Evolutionary conservation across 2,888 invertebrate species (phyloP), one percentile per base, ranked within the genome.

Genomic region (Dioctria rufipes): DNA sequence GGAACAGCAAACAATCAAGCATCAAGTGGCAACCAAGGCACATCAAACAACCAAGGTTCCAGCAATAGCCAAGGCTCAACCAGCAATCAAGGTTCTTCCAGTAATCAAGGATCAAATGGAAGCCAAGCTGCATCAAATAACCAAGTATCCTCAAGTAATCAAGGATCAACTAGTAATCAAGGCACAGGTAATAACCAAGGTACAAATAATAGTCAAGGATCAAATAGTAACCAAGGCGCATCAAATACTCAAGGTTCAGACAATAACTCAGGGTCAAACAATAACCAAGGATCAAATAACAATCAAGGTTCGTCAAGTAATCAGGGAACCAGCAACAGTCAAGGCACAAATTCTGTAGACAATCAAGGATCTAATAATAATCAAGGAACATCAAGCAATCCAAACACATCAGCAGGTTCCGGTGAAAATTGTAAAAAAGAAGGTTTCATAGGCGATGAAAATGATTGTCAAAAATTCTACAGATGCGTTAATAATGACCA

Each of bases 391-490:
- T 6, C 46, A 46, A 8, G 46, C 8, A 66, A 82, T 40, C 81
- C n/a, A 73, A 69, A 60, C n/a, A 79, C 80, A 4, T 71, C 71
- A 25, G 46, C n/a, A 65, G 63, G 40, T 42, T 40, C 39, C 6
- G 25, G 25, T 4, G 39, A 25, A 4, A 66, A 86, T 67, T 90
- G 90, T 80, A 83, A 83, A 6, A 83, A 86, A 37, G 90, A 90
- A 75, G 90, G 89, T 39, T 91, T 89, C 83, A 85, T 90, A 13
- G 86, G 88, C 0, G 89, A 91, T 84, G 83, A 86, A n/a, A 81
- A 85, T 2, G 90, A 92, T 83, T 92, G 92, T 81, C 89, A 87
- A 58, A 92, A 92, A 83, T 92, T 92, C 86, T 91, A 91, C 84
- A 90, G 92, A 80, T 92, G 92, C 84, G 89, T 90, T 0, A 86